Conservation (phyloP, 1,140 invertebrate species). For the Solenopsis invicta region DNA sequence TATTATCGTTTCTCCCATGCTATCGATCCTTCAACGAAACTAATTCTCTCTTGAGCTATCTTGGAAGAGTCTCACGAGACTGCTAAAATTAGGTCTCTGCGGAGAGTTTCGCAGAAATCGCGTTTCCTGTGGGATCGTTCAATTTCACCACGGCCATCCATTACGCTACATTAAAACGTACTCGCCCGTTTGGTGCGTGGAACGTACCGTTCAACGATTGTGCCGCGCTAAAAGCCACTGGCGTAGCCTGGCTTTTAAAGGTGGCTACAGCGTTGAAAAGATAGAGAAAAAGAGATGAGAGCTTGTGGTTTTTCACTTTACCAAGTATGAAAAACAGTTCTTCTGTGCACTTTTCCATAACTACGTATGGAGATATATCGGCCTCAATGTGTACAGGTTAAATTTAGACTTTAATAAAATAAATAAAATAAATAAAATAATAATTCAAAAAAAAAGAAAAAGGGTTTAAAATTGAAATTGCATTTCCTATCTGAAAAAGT, state of each 20-base stretch:
- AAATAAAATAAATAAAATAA: too few relatives aligned
- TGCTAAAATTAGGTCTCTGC: not conserved
- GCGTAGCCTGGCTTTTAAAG: slow-evolving; percentile 70
- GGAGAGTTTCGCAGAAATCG: slow-evolving; percentile 18
- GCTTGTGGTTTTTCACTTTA: slow-evolving; percentile 23
- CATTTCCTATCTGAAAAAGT: too few relatives aligned
- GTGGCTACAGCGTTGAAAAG: slow-evolving; percentile 52
- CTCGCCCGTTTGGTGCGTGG: slow-evolving; percentile 57
- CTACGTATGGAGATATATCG: too few relatives aligned
- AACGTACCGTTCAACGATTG: slow-evolving; percentile 73
- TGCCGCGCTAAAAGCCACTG: slow-evolving; percentile 71
- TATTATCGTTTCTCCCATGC: too few relatives aligned
- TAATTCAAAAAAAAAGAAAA: too few relatives aligned
- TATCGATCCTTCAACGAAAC: too few relatives aligned
- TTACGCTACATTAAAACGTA: slow-evolving; percentile 76
- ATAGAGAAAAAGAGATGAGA: not conserved
- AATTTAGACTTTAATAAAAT: too few relatives aligned
- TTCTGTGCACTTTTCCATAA: slow-evolving; percentile 23
- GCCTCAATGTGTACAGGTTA: too few relatives aligned
- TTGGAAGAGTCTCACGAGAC: not conserved
- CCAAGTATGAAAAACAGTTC: slow-evolving; percentile 45
- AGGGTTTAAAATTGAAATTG: too few relatives aligned
- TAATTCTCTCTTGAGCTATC: too few relatives aligned
- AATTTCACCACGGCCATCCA: slow-evolving; percentile 65
- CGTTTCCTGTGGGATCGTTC: slow-evolving; percentile 60